Evolutionary conservation across 2,113 vertebrate genomes (phyloP).

Genomic region (Colaptes auratus): DNA sequence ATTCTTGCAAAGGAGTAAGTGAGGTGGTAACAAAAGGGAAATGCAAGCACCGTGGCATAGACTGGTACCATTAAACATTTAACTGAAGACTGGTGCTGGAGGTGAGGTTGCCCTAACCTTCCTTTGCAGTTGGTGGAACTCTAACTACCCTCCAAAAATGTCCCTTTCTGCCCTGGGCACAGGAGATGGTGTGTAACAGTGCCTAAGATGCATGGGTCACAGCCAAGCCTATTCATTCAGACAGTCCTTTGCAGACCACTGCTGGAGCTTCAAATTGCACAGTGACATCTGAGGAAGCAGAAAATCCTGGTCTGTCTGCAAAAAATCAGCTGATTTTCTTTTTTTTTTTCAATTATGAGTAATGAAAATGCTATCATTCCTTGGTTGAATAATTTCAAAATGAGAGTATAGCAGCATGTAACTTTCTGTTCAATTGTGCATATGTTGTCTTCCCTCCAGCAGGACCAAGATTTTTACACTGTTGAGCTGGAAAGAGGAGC

Average conservation of each 20-base stretch:
- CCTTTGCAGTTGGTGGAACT: neutral
- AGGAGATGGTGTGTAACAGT: neutral
- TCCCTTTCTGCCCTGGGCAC: neutral
- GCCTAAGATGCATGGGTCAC: neutral
- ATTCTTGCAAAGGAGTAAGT: neutral
- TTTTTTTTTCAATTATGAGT: neutral
- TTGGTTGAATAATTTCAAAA: neutral
- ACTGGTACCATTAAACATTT: neutral
- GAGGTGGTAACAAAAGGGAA: neutral
- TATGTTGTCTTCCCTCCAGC: conserved; percentile 41
- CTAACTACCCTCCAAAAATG: neutral
- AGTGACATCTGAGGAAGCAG: neutral
- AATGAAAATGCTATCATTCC: neutral
- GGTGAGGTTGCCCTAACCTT: neutral
- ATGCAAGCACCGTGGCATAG: neutral
- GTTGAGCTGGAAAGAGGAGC: conserved; percentile 96
- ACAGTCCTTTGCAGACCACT: neutral
- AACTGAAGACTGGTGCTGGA: neutral
- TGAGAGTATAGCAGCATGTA: neutral
- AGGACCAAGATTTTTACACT: conserved; percentile 95
- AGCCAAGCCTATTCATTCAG: neutral
- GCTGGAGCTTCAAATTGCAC: neutral
- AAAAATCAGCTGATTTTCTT: neutral
- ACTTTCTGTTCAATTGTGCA: neutral
- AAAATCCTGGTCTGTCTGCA: neutral